phyloP scores from a whole-genome alignment of 2,113 vertebrate genomes.

The Nesogale talazaci region DNA sequence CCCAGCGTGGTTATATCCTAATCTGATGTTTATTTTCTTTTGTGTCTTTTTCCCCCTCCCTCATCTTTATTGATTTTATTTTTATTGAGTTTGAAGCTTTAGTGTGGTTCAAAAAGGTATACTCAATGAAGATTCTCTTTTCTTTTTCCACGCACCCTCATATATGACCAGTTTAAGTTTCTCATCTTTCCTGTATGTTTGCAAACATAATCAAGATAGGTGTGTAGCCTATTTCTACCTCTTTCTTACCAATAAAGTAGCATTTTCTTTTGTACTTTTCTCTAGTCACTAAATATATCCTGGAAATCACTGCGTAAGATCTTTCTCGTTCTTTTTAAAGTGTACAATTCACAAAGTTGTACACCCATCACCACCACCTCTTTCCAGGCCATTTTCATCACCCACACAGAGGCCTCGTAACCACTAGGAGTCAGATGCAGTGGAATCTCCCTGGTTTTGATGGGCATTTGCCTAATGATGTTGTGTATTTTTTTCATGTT shows the following conservation, averaged over 20 bases:
- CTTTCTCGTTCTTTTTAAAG: not conserved
- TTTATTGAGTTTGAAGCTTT: not conserved
- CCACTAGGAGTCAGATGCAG: no score
- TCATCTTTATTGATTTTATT: not conserved
- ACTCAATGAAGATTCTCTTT: not conserved
- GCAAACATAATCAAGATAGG: not conserved
- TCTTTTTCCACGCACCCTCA: not conserved
- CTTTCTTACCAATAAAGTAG: not conserved
- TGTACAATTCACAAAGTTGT: not conserved
- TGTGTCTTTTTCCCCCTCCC: not conserved
- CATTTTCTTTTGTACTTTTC: not conserved
- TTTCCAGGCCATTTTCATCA: not conserved
- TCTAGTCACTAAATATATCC: not conserved
- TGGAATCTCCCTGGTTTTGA: not conserved
- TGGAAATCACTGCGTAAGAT: not conserved
- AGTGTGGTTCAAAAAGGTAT: not conserved
- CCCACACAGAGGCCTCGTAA: not conserved
- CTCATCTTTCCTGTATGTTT: not conserved
- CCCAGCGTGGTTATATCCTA: not conserved
- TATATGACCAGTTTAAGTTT: not conserved
- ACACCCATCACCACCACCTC: not conserved
- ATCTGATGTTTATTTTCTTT: not conserved
- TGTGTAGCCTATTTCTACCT: not conserved
- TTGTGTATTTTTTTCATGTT: no score
- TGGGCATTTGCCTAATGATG: not conserved